Conservation (phyloP, 1,140 invertebrate species). For the Hypsibius dujardini region DNA sequence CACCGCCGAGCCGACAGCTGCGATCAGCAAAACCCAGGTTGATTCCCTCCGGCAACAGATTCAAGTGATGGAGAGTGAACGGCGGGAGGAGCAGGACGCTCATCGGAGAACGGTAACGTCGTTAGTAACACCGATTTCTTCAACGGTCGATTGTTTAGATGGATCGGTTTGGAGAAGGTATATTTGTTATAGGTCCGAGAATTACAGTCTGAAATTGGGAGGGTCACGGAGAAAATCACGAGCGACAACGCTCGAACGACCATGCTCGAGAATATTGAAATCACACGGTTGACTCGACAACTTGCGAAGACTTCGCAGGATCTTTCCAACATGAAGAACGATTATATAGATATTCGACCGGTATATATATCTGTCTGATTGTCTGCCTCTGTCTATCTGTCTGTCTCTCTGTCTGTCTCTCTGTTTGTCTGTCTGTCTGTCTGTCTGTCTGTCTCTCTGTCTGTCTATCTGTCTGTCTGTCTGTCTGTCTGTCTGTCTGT, state of each 20-base stretch:
- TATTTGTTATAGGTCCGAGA: neutral
- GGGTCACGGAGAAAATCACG: neutral
- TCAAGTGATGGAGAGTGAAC: neutral
- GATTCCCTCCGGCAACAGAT: neutral
- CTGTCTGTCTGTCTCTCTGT: no score
- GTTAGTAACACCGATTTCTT: no score
- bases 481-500: neutral
- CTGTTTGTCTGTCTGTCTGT: no score
- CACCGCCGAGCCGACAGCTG: neutral
- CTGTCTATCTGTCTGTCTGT: neutral
- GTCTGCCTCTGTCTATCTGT: neutral
- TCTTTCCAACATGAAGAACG: neutral
- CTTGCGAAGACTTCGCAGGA: neutral
- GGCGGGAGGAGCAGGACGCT: neutral
- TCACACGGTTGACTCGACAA: slow-evolving; percentile 6
- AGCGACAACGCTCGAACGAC: neutral
- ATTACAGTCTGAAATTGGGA: neutral
- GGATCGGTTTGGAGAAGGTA: neutral
- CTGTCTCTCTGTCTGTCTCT: no score
- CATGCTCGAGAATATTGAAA: slow-evolving; percentile 8
- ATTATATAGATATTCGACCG: slow-evolving; percentile 3
- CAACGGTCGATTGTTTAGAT: no score
- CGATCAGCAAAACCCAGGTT: neutral
- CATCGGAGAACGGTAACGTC: neutral
- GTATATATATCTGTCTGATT: neutral